phyloP scores from a whole-genome alignment of 1,140 invertebrate genomes.

The Temnothorax curvispinosus region DNA sequence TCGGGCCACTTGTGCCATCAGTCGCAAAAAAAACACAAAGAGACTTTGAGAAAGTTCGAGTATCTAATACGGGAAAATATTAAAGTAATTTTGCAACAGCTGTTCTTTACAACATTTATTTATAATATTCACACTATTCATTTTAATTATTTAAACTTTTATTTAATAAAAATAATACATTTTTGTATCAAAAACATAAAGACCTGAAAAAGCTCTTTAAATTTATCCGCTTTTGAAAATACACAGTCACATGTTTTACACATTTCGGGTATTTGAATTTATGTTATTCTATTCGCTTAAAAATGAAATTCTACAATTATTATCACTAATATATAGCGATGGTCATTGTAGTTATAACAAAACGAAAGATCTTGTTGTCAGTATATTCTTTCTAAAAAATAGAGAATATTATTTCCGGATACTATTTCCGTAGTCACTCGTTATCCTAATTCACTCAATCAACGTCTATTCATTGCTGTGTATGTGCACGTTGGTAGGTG shows the following conservation, averaged over 20 bases:
- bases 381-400: neutral
- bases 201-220: too few relatives aligned
- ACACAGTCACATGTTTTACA: neutral
- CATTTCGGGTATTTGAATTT: neutral
- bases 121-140: neutral
- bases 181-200: neutral
- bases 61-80: neutral
- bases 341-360: neutral
- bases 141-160: neutral
- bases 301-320: constrained; percentile 1
- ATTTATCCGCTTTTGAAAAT: neutral
- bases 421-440: neutral
- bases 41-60: neutral
- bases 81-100: neutral
- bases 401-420: neutral
- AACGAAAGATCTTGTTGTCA: neutral
- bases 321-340: neutral
- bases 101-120: neutral
- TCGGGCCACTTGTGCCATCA: neutral
- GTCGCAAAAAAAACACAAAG: neutral
- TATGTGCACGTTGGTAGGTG: neutral
- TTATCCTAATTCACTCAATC: constrained; percentile 33
- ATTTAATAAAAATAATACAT: neutral
- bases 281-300: neutral
- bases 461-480: constrained; percentile 27